phyloP scores from a whole-genome alignment of 2,113 vertebrate genomes.

The Typhlomys cinereus region DNA sequence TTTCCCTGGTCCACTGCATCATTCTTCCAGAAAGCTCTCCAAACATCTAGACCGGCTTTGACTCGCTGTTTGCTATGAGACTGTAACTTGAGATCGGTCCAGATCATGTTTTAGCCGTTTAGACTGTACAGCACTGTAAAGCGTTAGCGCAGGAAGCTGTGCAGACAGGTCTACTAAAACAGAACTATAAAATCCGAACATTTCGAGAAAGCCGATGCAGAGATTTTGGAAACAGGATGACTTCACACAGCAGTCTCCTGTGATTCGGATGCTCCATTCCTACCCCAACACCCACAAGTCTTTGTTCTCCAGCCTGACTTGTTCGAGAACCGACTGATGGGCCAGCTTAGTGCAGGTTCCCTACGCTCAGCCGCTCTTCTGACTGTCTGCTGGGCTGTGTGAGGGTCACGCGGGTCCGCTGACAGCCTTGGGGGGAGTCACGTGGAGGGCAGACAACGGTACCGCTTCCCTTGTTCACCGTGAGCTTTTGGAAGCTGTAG shows the following conservation, averaged over 20 bases:
- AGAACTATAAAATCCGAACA: background rate
- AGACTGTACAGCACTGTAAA: background rate
- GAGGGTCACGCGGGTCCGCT: too few relatives aligned
- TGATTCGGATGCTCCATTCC: background rate
- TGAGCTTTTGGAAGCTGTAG: too few relatives aligned
- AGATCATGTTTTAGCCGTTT: background rate
- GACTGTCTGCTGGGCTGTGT: too few relatives aligned
- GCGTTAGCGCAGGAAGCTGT: background rate
- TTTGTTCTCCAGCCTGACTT: background rate
- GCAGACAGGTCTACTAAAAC: background rate
- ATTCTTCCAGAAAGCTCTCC: background rate
- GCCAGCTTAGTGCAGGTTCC: too few relatives aligned
- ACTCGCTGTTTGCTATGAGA: background rate
- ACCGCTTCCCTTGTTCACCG: too few relatives aligned
- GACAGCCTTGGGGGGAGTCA: too few relatives aligned
- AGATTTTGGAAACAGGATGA: background rate
- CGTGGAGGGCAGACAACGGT: too few relatives aligned
- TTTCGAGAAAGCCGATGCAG: background rate
- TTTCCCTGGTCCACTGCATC: too few relatives aligned
- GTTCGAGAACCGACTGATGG: too few relatives aligned
- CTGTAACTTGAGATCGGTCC: background rate
- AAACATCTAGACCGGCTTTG: background rate
- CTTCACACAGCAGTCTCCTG: background rate
- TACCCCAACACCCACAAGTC: background rate
- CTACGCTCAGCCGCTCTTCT: too few relatives aligned